Conservation (phyloP, 2,797 vertebrate genomes). For the Tenualosa ilisha region DNA sequence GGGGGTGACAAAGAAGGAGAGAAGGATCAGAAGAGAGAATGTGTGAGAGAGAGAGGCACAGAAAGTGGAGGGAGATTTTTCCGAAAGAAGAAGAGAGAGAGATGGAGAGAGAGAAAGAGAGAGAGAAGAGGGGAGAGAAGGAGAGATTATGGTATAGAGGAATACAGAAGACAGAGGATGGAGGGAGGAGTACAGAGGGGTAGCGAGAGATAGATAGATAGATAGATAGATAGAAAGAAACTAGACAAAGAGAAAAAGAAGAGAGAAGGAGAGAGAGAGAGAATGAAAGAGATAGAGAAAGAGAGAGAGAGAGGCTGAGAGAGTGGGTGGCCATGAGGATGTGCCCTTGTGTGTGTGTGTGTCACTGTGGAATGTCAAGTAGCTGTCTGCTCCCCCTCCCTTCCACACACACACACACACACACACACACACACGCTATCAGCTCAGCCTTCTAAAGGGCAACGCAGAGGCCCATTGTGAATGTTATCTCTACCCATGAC, state of each 20-base stretch:
- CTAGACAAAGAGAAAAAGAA: too few species aligned
- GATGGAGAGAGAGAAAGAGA: background rate
- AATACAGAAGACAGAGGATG: background rate
- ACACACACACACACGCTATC: background rate
- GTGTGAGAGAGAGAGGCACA: too few species aligned
- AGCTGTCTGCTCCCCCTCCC: background rate
- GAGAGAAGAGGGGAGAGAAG: background rate
- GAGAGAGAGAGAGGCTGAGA: too few species aligned
- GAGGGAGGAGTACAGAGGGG: too few species aligned
- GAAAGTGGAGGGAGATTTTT: background rate
- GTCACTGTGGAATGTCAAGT: conserved; percentile 3
- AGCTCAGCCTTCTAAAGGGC: background rate
- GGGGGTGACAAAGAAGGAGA: background rate
- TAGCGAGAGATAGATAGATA: background rate
- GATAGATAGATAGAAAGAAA: background rate
- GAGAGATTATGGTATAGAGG: background rate
- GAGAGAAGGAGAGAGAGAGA: too few species aligned
- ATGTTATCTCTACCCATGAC: background rate
- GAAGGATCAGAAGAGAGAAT: background rate
- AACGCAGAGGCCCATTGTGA: background rate
- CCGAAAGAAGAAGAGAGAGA: background rate
- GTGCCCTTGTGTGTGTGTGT: background rate
- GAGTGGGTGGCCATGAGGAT: background rate
- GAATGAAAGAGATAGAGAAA: too few species aligned
- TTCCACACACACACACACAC: too few species aligned